Conservation (phyloP, 2,113 vertebrate species). For the Lophotis ruficrista region DNA sequence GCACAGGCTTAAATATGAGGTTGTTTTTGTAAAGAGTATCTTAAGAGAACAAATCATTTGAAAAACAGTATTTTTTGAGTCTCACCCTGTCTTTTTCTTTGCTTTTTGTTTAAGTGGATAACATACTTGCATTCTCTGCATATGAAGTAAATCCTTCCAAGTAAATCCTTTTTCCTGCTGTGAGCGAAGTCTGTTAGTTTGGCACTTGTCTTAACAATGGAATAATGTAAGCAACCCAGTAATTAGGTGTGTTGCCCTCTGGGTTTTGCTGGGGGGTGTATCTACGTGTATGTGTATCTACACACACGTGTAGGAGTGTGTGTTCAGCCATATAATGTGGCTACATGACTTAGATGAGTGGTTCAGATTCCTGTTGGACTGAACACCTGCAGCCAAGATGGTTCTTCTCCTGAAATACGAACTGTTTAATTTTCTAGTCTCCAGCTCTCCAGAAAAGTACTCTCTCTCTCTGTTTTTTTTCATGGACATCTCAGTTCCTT, state of each 20-base stretch:
- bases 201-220: background rate
- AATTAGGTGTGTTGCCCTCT: background rate
- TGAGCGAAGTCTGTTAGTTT: background rate
- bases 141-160: background rate
- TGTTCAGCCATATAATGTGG: background rate
- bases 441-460: background rate
- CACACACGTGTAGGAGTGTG: background rate
- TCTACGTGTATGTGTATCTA: background rate
- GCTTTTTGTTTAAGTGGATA: background rate
- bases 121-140: background rate
- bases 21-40: background rate
- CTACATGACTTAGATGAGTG: background rate
- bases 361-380: background rate
- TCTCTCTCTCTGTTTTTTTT: background rate
- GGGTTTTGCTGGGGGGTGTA: background rate
- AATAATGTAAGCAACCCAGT: background rate
- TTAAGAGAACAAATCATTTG: background rate
- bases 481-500: background rate
- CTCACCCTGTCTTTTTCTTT: background rate
- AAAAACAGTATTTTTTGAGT: background rate
- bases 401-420: background rate
- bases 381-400: background rate
- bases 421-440: background rate
- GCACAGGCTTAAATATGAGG: background rate
- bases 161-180: slow-evolving; percentile 17